Base-by-base conservation (phyloP, 2,888 invertebrate species). In the Lysandra bellargus region DNA sequence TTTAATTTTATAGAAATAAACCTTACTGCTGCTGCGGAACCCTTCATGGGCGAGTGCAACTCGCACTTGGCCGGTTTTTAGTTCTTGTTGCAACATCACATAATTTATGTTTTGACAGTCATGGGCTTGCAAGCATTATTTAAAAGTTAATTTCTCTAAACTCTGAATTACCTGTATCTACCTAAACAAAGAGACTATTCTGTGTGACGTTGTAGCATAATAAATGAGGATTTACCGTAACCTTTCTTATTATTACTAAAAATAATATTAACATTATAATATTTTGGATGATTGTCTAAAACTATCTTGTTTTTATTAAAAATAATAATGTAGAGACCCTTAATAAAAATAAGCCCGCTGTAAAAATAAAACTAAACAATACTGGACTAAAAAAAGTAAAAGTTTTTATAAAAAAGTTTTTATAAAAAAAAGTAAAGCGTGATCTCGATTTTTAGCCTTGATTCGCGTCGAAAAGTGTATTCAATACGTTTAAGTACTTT, bases 381-480 rank as follows among this genome's bases (percentile, higher is more conserved):
- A 7, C 3, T 23, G 23, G 64, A 64, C 64, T 30, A 61, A 64
- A 64, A 64, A 64, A 64, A 30, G 30, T 64, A 64, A 64, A 64
- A 64, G 64, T 64, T 64, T 64, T 64, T 64, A 30, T 64, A 33
- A 1, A 2, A 33, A 1, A 2, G 2, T 33, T 2, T 33, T 2
- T 33, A 33, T 33, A 33, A 2, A 33, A 1, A 1, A 60, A 4
- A 23, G 30, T 57, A 4, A 64, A 30, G 64, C 33, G 14, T 17
- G 69, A 69, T 69, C 69, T 69, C 69, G 69, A 69, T 33, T 33
- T 33, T 33, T 69, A 69, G 5, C 69, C 69, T 69, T 69, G 69
- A 75, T 75, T 75, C 30, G 44, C 75, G 44, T 30, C 5, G n/a
- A 75, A 49, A 75, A 75, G 44, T 49, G 40, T 4, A 44, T 75